Conservation (phyloP, 2,113 vertebrate species). For the Hymenochirus boettgeri region DNA sequence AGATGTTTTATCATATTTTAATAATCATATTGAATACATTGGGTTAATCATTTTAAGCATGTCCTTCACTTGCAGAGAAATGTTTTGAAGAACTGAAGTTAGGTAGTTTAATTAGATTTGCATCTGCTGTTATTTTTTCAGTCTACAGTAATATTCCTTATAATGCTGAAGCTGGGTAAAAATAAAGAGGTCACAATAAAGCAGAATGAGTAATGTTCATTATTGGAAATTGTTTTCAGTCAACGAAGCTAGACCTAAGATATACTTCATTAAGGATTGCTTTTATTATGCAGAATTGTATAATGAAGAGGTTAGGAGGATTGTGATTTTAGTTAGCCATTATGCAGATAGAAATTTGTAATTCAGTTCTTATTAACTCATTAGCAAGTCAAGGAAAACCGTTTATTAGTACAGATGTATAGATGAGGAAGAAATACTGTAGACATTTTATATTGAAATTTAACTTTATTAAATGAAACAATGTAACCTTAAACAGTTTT, state of each 20-base stretch:
- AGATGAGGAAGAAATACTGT: no score
- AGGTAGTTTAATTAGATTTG: not conserved
- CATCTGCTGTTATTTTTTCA: slow-evolving; percentile 1
- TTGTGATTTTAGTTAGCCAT: not conserved
- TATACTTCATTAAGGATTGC: not conserved
- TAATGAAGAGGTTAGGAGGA: not conserved
- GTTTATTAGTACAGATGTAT: not conserved
- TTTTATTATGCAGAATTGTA: not conserved
- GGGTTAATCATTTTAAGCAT: no score
- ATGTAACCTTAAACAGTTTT: not conserved
- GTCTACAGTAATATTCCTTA: slow-evolving; percentile 12
- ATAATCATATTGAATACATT: no score
- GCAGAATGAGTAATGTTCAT: not conserved
- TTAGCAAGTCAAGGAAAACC: not conserved
- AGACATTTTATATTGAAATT: not conserved
- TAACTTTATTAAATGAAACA: not conserved
- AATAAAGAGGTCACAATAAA: slow-evolving; percentile 4
- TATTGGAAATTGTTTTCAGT: slow-evolving; percentile 15
- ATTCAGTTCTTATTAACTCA: not conserved
- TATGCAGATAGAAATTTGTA: not conserved
- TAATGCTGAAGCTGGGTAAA: not conserved
- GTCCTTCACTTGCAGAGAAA: no score
- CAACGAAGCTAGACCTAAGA: not conserved
- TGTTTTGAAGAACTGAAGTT: not conserved
- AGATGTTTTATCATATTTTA: no score